These are phyloP conservation scores for Trichonephila clavipes DNA, from an alignment of 1,140 invertebrate genomes.

Conservation along the genomic window DNA sequence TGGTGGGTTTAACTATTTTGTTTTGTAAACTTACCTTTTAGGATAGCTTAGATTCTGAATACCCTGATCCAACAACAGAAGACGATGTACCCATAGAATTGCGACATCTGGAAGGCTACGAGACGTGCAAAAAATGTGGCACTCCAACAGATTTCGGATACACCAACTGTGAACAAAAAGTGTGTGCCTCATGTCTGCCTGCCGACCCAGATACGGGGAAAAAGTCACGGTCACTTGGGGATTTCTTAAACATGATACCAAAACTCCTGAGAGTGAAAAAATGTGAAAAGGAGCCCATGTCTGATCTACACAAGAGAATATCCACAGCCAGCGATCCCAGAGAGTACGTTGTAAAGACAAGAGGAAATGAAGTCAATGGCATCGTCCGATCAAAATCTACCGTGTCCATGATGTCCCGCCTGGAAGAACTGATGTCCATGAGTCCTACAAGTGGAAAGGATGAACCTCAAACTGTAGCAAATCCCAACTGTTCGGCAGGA, in stretches of 20 bases:
- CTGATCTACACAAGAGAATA: conserved; percentile 82
- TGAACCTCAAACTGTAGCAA: background rate
- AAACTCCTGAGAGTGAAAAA: conserved; percentile 77
- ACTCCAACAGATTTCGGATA: background rate
- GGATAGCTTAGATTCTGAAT: conserved; percentile 53
- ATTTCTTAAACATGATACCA: conserved; percentile 85
- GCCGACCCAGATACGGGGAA: conserved; percentile 79
- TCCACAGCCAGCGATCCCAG: conserved; percentile 77
- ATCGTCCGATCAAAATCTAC: conserved; percentile 79
- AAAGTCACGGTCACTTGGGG: conserved; percentile 90
- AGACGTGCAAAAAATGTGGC: conserved; percentile 51
- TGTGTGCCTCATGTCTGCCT: conserved; percentile 58
- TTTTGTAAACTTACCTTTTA: conserved; percentile 16
- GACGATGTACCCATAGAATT: conserved; percentile 93
- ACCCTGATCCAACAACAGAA: conserved; percentile 68
- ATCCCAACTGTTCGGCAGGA: conserved; percentile 54
- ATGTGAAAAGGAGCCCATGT: conserved; percentile 77
- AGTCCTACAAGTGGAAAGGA: background rate
- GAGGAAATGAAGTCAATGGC: conserved; percentile 57
- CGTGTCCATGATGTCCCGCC: conserved; percentile 77
- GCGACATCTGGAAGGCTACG: conserved; percentile 88
- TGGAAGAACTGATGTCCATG: conserved; percentile 64
- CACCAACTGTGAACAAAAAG: conserved; percentile 79
- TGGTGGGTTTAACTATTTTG: background rate
- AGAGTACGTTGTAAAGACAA: conserved; percentile 73